A percentile compares a stretch with the other conserved stretches of the same genome.
These are phyloP conservation scores for Drosophila antonietae DNA, from an alignment of 2,888 invertebrate genomes.

Conservation along the genomic window DNA sequence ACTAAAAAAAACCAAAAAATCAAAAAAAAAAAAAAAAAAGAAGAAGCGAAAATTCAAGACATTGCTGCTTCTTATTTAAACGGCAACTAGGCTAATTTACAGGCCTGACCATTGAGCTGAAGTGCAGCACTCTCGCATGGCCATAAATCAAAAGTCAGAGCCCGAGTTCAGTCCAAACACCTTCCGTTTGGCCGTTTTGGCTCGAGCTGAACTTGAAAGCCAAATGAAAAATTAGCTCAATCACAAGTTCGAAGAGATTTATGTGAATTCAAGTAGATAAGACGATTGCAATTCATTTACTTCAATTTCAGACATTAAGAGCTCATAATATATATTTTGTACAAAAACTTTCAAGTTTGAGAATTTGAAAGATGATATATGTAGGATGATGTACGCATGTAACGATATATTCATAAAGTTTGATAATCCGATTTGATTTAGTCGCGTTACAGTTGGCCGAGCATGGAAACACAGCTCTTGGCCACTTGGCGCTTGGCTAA, in stretches of 20 bases:
- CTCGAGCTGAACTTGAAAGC: constrained; percentile 45
- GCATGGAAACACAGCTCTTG: constrained; percentile 5
- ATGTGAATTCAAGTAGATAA: neutral
- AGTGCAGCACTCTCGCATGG: constrained; percentile 18
- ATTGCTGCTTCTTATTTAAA: constrained; percentile 23
- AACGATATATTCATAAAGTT: neutral
- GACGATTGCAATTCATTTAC: neutral
- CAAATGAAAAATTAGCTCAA: constrained; percentile 57
- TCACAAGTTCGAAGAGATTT: constrained; percentile 15
- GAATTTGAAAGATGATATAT: neutral
- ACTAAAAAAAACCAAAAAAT: constrained; percentile 29
- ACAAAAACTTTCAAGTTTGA: neutral
- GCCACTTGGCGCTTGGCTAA: constrained; percentile 31
- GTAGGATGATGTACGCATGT: neutral
- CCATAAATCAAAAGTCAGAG: constrained; percentile 51
- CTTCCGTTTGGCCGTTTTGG: constrained; percentile 64
- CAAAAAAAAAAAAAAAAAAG: neutral
- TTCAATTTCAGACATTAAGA: neutral
- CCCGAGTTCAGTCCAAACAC: constrained; percentile 29
- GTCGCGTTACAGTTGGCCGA: neutral
- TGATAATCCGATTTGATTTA: neutral
- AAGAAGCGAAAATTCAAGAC: neutral
- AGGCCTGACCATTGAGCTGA: constrained; percentile 34
- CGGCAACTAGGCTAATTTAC: constrained; percentile 66
- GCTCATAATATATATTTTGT: neutral